A percentile compares a stretch with the other conserved stretches of the same genome.
phyloP scores from a whole-genome alignment of 2,113 vertebrate species.

The Psittacula cyanocephala region DNA sequence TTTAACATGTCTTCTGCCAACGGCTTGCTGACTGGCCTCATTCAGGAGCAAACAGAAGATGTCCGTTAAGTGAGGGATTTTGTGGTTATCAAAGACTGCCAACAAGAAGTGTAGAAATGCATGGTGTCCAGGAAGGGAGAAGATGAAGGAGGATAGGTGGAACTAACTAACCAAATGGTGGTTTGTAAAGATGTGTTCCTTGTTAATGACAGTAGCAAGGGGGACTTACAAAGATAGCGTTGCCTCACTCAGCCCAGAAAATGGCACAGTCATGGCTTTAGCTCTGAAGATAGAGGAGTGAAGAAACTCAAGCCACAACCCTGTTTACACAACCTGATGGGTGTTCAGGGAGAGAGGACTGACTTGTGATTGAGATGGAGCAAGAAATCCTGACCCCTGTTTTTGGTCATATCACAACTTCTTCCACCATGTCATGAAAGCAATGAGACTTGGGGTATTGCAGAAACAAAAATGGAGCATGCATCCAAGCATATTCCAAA shows the following conservation, averaged over 20 bases:
- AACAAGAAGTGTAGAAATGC: not conserved
- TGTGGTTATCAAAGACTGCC: not conserved
- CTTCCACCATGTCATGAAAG: not conserved
- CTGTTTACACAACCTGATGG: not conserved
- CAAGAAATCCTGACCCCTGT: not conserved
- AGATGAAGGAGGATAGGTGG: not conserved
- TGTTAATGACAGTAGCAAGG: not conserved
- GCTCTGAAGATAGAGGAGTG: not conserved
- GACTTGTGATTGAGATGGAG: not conserved
- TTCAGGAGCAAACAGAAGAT: not conserved
- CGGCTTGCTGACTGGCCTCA: not conserved
- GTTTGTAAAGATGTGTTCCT: not conserved
- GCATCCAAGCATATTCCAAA: not conserved
- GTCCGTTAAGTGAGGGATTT: rapidly evolving
- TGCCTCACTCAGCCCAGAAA: not conserved
- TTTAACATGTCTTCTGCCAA: not conserved
- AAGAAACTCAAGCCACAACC: not conserved
- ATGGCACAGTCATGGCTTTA: not conserved
- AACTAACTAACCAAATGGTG: not conserved
- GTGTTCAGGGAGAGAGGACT: not conserved
- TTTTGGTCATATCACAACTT: not conserved
- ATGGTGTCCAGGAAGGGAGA: not conserved
- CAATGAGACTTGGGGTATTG: rapidly evolving
- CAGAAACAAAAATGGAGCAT: not conserved
- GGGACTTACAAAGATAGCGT: not conserved